Conservation (phyloP, 2,888 invertebrate genomes). For the Tuberolachnus salignus region DNA sequence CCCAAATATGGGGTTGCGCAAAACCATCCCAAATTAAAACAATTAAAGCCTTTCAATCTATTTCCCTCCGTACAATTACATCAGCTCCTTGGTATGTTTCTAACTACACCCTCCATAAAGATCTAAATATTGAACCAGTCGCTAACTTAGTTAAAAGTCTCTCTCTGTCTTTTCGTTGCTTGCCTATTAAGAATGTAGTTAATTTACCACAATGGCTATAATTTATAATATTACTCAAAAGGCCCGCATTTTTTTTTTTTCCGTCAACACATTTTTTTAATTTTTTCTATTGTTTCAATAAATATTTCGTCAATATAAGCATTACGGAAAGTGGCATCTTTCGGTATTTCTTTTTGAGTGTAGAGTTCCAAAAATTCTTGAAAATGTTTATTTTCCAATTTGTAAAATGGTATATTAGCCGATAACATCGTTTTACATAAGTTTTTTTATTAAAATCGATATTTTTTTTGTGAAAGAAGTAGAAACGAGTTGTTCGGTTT, state of each 20-base stretch:
- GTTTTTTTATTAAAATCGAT: neutral
- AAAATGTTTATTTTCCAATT: constrained; percentile 29
- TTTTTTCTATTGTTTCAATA: constrained; percentile 34
- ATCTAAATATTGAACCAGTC: no score
- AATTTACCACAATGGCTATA: no score
- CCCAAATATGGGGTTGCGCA: no score
- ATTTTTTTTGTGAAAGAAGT: constrained; percentile 1
- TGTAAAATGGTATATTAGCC: constrained; percentile 1
- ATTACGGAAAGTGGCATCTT: constrained; percentile 19
- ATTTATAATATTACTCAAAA: no score
- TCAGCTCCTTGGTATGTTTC: no score
- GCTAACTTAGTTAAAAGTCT: no score
- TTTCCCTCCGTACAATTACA: no score
- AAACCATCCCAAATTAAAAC: no score
- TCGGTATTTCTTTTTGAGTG: constrained; percentile 18
- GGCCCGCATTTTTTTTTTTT: constrained; percentile 31
- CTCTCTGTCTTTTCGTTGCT: no score
- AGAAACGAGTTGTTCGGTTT: neutral
- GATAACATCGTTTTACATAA: neutral
- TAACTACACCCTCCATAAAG: no score
- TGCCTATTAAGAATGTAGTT: no score
- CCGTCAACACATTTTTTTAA: constrained; percentile 26
- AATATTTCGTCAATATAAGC: constrained; percentile 21
- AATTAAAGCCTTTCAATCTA: no score
- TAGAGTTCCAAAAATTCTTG: constrained; percentile 29